phyloP scores from a whole-genome alignment of 2,888 invertebrate genomes.

The Hymenopus coronatus region DNA sequence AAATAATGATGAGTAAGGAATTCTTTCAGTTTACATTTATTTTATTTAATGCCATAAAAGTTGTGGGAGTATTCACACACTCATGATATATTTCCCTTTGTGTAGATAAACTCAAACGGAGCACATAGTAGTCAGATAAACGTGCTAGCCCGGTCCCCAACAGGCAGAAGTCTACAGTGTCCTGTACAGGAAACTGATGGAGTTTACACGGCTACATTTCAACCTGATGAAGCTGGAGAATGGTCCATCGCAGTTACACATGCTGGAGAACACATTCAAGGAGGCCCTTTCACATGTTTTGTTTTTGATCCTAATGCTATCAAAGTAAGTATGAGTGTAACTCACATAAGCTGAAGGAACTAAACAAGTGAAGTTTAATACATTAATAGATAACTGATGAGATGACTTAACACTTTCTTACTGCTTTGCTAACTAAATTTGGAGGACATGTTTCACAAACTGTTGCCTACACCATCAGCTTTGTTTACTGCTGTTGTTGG shows the following conservation, averaged over 20 bases:
- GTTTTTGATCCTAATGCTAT: conserved; percentile 93
- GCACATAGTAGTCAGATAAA: conserved; percentile 74
- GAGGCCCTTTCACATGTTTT: conserved; percentile 94
- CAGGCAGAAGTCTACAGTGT: conserved; percentile 76
- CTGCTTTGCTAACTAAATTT: too few species aligned
- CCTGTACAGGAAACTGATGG: conserved; percentile 84
- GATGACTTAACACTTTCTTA: too few species aligned
- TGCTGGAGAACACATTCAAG: conserved; percentile 92
- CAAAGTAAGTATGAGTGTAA: conserved; percentile 50
- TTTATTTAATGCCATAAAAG: too few species aligned
- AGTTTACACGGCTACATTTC: conserved; percentile 92
- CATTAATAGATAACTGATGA: too few species aligned
- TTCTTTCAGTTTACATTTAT: too few species aligned
- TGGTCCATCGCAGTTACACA: conserved; percentile 96
- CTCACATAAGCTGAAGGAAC: neutral
- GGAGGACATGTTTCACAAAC: too few species aligned
- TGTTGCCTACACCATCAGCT: too few species aligned
- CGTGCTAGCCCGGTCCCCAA: conserved; percentile 90
- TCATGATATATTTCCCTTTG: neutral
- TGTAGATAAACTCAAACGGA: conserved; percentile 59
- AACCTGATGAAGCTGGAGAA: conserved; percentile 94
- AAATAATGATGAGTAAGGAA: too few species aligned
- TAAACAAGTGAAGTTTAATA: too few species aligned
- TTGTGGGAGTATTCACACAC: too few species aligned
- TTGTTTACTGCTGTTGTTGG: too few species aligned